A percentile compares a stretch with the other conserved stretches of the same genome.
Conservation (phyloP, 64 coral and sea anemone genomes). For the Platygyra sinensis region DNA sequence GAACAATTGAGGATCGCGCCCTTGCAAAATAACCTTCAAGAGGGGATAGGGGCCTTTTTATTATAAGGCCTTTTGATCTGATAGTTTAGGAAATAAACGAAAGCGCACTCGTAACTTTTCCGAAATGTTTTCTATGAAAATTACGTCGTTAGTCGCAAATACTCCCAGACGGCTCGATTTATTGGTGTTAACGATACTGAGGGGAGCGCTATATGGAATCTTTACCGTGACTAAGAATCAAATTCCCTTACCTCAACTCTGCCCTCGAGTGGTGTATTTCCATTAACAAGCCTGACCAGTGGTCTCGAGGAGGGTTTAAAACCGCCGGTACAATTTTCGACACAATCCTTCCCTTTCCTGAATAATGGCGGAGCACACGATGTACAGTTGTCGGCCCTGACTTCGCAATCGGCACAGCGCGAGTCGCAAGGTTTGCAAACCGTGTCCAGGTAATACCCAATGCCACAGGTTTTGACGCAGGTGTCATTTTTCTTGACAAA, state of each 20-base stretch:
- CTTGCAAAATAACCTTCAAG: too few species aligned
- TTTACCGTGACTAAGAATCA: background rate
- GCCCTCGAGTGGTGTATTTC: background rate
- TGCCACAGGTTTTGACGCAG: conserved; percentile 63
- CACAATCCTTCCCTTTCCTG: background rate
- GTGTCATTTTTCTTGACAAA: conserved; percentile 32
- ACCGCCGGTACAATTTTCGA: conserved; percentile 36
- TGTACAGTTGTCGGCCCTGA: background rate
- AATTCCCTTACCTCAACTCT: conserved; percentile 10
- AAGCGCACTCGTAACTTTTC: too few species aligned
- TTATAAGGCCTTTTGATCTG: too few species aligned
- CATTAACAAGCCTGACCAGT: conserved; percentile 15
- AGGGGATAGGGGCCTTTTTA: too few species aligned
- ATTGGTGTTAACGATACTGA: too few species aligned
- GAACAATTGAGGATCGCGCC: too few species aligned
- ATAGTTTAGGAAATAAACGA: too few species aligned
- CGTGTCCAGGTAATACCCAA: conserved; percentile 33
- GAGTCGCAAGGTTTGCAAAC: conserved; percentile 35
- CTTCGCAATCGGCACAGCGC: conserved; percentile 57
- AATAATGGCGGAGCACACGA: conserved; percentile 57
- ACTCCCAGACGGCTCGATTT: too few species aligned
- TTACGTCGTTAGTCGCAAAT: too few species aligned
- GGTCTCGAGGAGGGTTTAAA: conserved; percentile 11
- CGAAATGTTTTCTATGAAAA: too few species aligned
- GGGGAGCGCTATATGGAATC: too few species aligned